Evolutionary conservation across 2,797 vertebrate genomes (phyloP).

Genomic region (Thunnus albacares): DNA sequence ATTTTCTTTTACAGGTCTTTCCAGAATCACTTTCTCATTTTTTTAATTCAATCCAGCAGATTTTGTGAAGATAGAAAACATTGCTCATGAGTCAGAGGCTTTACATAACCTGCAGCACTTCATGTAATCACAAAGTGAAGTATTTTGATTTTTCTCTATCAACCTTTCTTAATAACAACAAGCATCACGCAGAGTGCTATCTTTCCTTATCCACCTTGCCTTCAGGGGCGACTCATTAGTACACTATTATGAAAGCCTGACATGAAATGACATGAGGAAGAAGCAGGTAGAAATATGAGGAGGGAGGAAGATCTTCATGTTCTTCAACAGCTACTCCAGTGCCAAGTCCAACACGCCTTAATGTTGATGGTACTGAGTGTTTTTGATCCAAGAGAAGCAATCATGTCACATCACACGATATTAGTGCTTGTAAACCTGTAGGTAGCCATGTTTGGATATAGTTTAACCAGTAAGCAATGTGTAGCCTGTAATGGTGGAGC

Average conservation of each 20-base stretch:
- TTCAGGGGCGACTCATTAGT: constrained; percentile 49
- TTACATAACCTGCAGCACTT: not conserved
- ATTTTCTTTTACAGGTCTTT: constrained; percentile 2
- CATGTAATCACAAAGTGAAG: not conserved
- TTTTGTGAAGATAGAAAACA: not conserved
- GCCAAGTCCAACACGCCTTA: constrained; percentile 61
- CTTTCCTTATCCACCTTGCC: constrained; percentile 60
- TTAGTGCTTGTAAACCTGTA: constrained; percentile 16
- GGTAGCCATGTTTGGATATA: not conserved
- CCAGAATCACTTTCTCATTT: not conserved
- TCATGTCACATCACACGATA: not conserved
- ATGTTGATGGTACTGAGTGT: not conserved
- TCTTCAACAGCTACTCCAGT: constrained; percentile 10
- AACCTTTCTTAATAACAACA: not conserved
- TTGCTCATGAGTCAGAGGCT: not conserved
- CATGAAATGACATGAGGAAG: constrained; percentile 63
- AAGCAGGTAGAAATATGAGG: constrained; percentile 7
- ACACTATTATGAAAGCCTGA: constrained; percentile 33
- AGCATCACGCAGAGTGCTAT: not conserved
- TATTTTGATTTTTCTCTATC: not conserved
- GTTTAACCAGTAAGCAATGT: not conserved
- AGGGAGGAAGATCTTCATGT: constrained; percentile 10
- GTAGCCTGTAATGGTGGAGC: not conserved
- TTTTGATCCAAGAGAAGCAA: constrained; percentile 35
- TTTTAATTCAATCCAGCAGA: not conserved